Evolutionary conservation across 1,140 invertebrate genomes (phyloP), one percentile per base, ranked within the genome.

Genomic region (Bathynomus jamesi): DNA sequence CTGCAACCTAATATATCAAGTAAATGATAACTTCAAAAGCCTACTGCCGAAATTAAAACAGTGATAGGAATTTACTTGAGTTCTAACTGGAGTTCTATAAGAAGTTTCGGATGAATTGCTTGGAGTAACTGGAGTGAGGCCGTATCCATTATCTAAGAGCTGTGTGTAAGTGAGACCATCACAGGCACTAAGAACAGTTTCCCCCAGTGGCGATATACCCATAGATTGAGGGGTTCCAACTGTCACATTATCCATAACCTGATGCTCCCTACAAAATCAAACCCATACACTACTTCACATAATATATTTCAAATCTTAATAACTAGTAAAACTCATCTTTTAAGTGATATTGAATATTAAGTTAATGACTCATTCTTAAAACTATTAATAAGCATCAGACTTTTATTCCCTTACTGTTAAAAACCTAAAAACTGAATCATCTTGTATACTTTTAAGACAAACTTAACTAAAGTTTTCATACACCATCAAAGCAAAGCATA

Each of bases 91-190:
- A 76, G 85, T 82, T 76, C 84, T 83, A 17, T 65, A 28, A 46
- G 81, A 80, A 60, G 78, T 83, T 81, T 76, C 84, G 83, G 79
- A 88, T 86, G 76, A 89, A 86, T 82, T 90, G 87, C 80, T 89
- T 87, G 82, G 89, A 87, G 79, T 76, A 28, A 74, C 71, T 40
- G 90, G 90, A 67, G 90, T 91, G 74, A 89, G 89, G 62, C 90
- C 90, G 83, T 92, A 93, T 71, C 90, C 91, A 81, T 93, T 91
- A 83, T 93, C 91, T 73, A 91, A 85, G 73, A 93, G 85, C 82
- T 93, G 91, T 65, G 88, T 76, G 70, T 76, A 76, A 28, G 75
- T 76, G 46, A 74, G 61, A 24, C 75, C 75, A 72, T 76, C 75
- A 72, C 75, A 76, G 27, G 72, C 32, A 40, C 32, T 17, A 40